Base-by-base conservation (phyloP, 1,140 invertebrate genomes). In the Stegodyphus dumicola region DNA sequence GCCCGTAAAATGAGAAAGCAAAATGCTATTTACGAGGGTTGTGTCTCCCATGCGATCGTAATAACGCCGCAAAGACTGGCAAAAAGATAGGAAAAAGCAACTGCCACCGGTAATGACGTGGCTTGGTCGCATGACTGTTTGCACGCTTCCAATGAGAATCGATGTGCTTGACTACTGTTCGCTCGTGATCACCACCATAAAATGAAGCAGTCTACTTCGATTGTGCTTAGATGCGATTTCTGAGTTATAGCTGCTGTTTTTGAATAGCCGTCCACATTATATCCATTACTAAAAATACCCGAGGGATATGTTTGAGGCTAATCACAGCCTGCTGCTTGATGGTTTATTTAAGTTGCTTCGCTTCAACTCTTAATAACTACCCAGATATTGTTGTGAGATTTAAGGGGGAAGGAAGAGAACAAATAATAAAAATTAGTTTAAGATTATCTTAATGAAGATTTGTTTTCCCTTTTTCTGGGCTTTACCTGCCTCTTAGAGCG, bases 91-190 rank as follows among this genome's bases (percentile, higher is more conserved):
- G 48, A 78, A 52, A 52, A 65, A 69, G 66, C 56, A 15, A 66
- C 66, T 33, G 66, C 64, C 6, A 69, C 66, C 51, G 65, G 66
- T 78, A 78, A 78, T 78, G 77, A 78, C 51, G 75, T 51, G 53
- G 74, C 56, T 64, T 33, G 64, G 64, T 78, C 77, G 77, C 77
- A 78, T 69, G 77, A 78, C 77, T 78, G 77, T 78, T 78, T 69
- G 77, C 77, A 78, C 77, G 77, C 77, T 65, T 78, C 54, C 77
- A 78, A 52, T 54, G 77, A 78, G 67, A 78, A 78, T 78, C 77
- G 66, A 78, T 78, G 52, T 49, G 77, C 64, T 67, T 51, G 66
- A 52, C 52, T 54, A 54, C n/a, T 77, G 33, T 33, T 33, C 33
- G 33, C 33, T 33, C 33, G 33, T 33, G 75, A 65, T 60, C 75